Evolutionary conservation across 2,113 vertebrate species (phyloP), one percentile per base, ranked within the genome.

Genomic region (Stigmatopora nigra): DNA sequence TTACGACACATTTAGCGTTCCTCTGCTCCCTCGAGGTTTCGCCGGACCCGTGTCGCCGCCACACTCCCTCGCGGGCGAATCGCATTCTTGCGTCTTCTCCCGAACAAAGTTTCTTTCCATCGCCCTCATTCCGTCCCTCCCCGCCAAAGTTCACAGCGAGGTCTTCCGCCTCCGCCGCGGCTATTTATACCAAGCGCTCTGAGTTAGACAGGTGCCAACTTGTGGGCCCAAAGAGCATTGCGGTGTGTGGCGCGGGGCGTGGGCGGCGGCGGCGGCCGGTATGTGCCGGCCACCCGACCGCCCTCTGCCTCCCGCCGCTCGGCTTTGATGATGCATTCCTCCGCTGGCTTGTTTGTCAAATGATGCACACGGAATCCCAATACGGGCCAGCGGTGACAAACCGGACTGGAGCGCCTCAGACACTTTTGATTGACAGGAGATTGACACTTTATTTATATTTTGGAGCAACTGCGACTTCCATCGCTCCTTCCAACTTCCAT

Each of bases 241-340:
- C 66, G 78, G 58, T 75, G 82, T 75, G 78, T 64, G 69, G 82
- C 68, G 77, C 71, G 79, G 81, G 75, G 78, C 64, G 81, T 76
- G 78, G 76, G 80, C 53, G 77, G 79, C 56, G 77, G 79, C 56
- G 10, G 1, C 41, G 84, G 86, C 71, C 83, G 91, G 91, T 90
- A 88, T 92, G 92, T 82, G 70, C 53, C 22, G 13, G 53, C 86
- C 84, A 88, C 91, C 91, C 91, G 90, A 80, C 76, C 84, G 83
- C 87, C 91, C 90, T 90, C 86, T 89, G 92, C 88, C 83, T 87
- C 91, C 87, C 83, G 88, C 91, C 87, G 78, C 78, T 89, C 92
- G 91, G 91, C 92, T 88, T 88, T 94, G 92, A 92, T 93, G 84
- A 83, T 75, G 84, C 93, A 93, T 95, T 95, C 92, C 92, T 91